These are phyloP conservation scores for Acanthurus leucopareius DNA, from an alignment of 2,797 vertebrate species.

Conservation along the genomic window DNA sequence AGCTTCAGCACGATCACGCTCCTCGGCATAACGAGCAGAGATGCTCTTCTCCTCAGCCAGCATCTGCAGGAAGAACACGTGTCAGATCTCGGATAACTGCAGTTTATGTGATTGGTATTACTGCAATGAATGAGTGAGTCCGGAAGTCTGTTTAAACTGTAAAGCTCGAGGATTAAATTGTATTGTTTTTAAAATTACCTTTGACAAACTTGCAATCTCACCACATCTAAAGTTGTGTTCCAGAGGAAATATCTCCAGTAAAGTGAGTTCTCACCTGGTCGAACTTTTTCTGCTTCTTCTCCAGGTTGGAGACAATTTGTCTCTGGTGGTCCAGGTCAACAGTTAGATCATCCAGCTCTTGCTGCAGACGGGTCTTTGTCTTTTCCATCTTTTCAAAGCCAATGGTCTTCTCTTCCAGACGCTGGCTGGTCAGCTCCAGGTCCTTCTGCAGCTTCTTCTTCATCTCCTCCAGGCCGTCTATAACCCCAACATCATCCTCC, in stretches of 20 bases:
- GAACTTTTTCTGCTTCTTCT: constrained; percentile 98
- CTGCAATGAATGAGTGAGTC: not conserved
- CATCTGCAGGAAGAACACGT: constrained; percentile 76
- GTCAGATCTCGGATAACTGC: not conserved
- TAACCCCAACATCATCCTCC: constrained; percentile 93
- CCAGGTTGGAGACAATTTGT: constrained; percentile 94
- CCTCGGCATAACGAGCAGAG: constrained; percentile 94
- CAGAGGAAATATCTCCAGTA: not conserved
- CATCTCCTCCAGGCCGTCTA: constrained; percentile 94
- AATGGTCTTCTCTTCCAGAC: constrained; percentile 93
- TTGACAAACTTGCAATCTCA: not conserved
- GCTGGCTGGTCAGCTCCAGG: constrained; percentile 89
- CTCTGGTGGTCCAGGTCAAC: constrained; percentile 96
- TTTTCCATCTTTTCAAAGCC: constrained; percentile 95
- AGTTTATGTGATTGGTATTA: not conserved
- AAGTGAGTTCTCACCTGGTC: constrained; percentile 87
- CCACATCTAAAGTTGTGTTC: not conserved
- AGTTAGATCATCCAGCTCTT: constrained; percentile 94
- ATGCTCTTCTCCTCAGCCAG: constrained; percentile 97
- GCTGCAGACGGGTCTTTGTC: constrained; percentile 95
- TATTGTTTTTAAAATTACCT: not conserved
- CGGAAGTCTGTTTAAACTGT: not conserved
- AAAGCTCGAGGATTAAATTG: not conserved
- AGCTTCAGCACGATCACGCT: constrained; percentile 95
- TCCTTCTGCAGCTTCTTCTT: constrained; percentile 96